Conservation (phyloP, 2,888 invertebrate species). For the Urechis unicinctus region DNA sequence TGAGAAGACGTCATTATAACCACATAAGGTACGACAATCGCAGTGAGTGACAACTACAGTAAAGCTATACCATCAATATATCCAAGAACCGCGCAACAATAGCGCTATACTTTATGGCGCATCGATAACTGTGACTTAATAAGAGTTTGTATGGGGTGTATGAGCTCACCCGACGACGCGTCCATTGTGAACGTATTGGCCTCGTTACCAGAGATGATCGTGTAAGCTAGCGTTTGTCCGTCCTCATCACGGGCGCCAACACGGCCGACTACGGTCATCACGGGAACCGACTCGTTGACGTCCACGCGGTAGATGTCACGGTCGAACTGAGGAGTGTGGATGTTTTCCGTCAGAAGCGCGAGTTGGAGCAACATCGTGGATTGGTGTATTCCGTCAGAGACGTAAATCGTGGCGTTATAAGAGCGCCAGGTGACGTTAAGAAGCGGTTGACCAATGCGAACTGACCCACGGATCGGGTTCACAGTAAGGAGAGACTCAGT, state of each 20-base stretch:
- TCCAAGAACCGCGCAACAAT: too few species aligned
- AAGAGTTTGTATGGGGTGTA: not conserved
- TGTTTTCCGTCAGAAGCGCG: slow-evolving; percentile 12
- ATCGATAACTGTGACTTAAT: too few species aligned
- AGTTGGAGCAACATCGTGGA: not conserved
- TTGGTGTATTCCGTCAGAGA: not conserved
- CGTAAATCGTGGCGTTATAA: not conserved
- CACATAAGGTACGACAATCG: too few species aligned
- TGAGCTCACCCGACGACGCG: not conserved
- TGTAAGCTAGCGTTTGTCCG: slow-evolving; percentile 1
- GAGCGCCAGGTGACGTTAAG: too few species aligned
- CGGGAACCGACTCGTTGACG: slow-evolving; percentile 23
- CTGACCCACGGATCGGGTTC: too few species aligned
- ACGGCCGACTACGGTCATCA: slow-evolving; percentile 18
- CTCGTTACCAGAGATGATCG: slow-evolving; percentile 3
- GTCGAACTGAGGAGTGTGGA: slow-evolving; percentile 22
- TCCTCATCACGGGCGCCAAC: slow-evolving; percentile 4
- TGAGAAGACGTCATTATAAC: too few species aligned
- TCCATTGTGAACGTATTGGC: slow-evolving; percentile 4
- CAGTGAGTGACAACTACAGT: too few species aligned
- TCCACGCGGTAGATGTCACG: slow-evolving; percentile 21
- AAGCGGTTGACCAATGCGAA: too few species aligned
- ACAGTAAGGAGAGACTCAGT: too few species aligned
- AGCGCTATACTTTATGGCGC: too few species aligned
- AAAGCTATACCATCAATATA: too few species aligned